These are phyloP conservation scores for Sitobion miscanthi DNA, from an alignment of 1,140 invertebrate species.

Conservation along the genomic window DNA sequence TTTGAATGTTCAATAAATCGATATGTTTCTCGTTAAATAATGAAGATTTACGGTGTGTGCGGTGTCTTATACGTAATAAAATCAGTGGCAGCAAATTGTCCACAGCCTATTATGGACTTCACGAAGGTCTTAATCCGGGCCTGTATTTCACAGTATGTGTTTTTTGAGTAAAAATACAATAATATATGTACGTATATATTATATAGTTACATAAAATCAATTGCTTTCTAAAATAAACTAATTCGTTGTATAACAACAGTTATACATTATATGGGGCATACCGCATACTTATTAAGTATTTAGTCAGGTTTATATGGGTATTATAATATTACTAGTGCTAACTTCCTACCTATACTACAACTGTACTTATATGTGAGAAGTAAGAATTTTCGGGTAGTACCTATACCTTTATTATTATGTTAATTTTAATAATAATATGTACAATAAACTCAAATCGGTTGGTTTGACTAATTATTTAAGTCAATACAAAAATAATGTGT, in stretches of 20 bases:
- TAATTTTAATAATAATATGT: too few relatives aligned
- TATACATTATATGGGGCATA: background rate
- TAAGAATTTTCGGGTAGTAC: too few relatives aligned
- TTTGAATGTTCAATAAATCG: too few relatives aligned
- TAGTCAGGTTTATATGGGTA: background rate
- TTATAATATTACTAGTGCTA: background rate
- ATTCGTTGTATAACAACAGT: background rate
- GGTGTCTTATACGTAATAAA: background rate
- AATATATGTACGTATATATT: background rate
- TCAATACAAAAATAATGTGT: background rate
- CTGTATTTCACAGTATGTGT: background rate
- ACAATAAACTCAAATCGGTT: background rate
- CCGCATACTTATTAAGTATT: background rate
- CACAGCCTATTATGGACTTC: background rate
- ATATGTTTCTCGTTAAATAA: too few relatives aligned
- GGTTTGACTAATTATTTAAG: background rate
- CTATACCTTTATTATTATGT: too few relatives aligned
- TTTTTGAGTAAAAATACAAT: background rate
- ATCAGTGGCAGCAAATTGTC: background rate
- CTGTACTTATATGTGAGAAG: too few relatives aligned
- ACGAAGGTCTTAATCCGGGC: background rate
- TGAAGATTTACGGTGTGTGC: too few relatives aligned
- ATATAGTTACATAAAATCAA: background rate
- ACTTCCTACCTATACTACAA: too few relatives aligned
- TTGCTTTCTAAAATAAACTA: slow-evolving; percentile 2